Conservation (phyloP, 2,797 vertebrate species). For the Spondyliosoma cantharus region DNA sequence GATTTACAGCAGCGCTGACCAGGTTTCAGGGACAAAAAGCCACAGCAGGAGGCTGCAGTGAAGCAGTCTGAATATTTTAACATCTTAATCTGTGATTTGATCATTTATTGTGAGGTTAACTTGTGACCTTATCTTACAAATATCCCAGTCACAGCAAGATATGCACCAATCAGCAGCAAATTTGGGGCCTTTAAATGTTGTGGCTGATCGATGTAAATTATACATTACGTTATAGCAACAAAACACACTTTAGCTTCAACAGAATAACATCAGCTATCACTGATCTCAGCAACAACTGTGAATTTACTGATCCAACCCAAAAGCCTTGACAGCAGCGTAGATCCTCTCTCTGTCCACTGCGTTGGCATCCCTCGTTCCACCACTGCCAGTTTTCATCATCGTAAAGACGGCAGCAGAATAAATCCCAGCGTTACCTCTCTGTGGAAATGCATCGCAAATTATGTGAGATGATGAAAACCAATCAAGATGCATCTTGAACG, state of each 20-base stretch:
- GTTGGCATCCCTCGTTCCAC: background rate
- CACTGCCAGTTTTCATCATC: background rate
- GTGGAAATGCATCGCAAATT: background rate
- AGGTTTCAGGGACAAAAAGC: too few relatives aligned
- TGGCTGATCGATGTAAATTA: too few relatives aligned
- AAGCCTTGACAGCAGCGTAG: constrained; percentile 39
- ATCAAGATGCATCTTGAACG: background rate
- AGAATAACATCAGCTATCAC: background rate
- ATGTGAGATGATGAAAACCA: background rate
- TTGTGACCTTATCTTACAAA: too few relatives aligned
- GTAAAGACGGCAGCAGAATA: constrained; percentile 54
- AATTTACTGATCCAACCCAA: constrained; percentile 24
- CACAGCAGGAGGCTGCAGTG: too few relatives aligned
- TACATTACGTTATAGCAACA: background rate
- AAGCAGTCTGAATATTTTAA: too few relatives aligned
- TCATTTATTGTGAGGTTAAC: too few relatives aligned
- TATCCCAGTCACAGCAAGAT: too few relatives aligned
- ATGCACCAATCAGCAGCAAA: too few relatives aligned
- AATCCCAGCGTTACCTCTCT: constrained; percentile 39
- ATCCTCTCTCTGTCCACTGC: constrained; percentile 11
- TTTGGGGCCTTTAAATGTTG: too few relatives aligned
- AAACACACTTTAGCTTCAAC: background rate
- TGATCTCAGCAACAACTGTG: background rate
- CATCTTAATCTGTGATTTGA: too few relatives aligned
- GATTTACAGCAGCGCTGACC: too few relatives aligned